Percentiles rank a stretch among this genome's conserved stretches.
Conservation (phyloP, 2,797 vertebrate species). For the Myiotriccus ornatus region DNA sequence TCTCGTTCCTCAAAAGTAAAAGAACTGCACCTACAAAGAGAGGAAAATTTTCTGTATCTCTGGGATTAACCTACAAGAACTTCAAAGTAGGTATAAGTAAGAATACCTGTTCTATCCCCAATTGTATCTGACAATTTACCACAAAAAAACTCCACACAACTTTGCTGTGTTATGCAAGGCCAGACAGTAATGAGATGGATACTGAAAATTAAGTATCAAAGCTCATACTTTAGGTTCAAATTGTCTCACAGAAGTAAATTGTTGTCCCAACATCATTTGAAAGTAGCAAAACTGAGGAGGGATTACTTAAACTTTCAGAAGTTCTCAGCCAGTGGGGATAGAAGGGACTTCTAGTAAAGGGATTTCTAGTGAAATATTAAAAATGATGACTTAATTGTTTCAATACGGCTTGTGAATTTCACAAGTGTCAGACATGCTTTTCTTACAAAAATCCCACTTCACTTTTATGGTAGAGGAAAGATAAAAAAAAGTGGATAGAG, state of each 20-base stretch:
- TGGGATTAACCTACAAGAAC: neutral
- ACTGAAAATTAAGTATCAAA: neutral
- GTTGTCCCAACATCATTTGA: neutral
- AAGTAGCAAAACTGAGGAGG: neutral
- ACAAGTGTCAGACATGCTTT: neutral
- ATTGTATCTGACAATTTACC: neutral
- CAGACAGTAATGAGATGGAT: neutral
- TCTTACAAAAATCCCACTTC: neutral
- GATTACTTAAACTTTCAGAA: neutral
- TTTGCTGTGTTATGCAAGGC: neutral
- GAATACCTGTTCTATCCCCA: neutral
- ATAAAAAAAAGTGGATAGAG: neutral
- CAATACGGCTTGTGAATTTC: neutral
- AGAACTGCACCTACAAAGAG: neutral
- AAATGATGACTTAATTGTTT: neutral
- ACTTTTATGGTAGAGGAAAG: neutral
- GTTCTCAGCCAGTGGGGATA: neutral
- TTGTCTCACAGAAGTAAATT: neutral
- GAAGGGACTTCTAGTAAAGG: neutral
- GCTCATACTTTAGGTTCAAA: neutral
- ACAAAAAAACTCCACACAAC: neutral
- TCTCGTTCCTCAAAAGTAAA: neutral
- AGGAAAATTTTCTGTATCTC: neutral
- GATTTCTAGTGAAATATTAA: neutral
- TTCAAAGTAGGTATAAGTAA: neutral